Percentiles rank a stretch among this genome's conserved stretches.
Evolutionary conservation across 2,797 vertebrate species (phyloP).

Genomic region (Nasua narica): DNA sequence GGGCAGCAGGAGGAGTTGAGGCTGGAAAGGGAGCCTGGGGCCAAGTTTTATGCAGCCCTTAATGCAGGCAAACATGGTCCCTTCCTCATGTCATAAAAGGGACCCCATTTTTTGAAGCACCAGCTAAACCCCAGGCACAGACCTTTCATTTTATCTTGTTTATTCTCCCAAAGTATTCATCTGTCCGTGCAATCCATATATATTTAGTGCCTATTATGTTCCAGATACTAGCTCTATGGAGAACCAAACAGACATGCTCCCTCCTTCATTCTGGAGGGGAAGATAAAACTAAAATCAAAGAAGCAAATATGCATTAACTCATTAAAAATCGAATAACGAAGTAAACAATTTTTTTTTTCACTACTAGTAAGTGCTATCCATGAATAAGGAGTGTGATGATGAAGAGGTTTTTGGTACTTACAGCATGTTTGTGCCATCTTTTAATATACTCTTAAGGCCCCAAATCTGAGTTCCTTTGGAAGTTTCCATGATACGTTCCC

Average conservation of each 20-base stretch:
- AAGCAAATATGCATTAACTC: background rate
- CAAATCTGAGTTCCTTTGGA: background rate
- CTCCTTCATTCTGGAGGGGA: background rate
- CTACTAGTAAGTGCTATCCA: background rate
- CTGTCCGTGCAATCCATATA: background rate
- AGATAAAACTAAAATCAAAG: background rate
- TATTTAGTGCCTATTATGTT: background rate
- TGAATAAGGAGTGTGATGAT: background rate
- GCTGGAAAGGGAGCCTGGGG: background rate
- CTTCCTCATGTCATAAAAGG: background rate
- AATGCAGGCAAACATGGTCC: background rate
- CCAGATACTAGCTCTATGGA: background rate
- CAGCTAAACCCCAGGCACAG: background rate
- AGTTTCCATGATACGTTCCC: background rate
- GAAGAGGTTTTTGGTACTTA: background rate
- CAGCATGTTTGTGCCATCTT: background rate
- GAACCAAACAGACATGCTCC: background rate
- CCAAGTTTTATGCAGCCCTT: background rate
- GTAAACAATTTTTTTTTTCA: background rate
- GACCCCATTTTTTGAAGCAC: background rate
- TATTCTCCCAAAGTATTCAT: background rate
- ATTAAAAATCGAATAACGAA: background rate
- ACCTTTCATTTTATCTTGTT: background rate
- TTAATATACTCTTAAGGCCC: background rate
- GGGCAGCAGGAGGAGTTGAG: background rate